Evolutionary conservation across 2,113 vertebrate species (phyloP).

Genomic region (Cephalophus harveyi): DNA sequence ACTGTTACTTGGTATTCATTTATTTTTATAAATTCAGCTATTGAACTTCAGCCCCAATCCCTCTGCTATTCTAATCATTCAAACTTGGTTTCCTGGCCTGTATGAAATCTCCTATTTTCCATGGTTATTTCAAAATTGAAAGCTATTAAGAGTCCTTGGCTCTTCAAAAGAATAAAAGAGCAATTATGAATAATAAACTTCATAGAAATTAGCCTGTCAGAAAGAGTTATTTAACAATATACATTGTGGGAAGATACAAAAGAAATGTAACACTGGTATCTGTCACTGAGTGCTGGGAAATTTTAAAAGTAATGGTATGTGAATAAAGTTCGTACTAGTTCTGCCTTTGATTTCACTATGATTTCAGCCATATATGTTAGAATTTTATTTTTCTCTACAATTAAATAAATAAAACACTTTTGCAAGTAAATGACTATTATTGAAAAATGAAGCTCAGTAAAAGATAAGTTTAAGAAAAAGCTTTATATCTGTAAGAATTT

Average conservation of each 20-base stretch:
- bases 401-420: background rate
- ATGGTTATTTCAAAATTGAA: constrained; percentile 51
- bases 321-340: constrained; percentile 13
- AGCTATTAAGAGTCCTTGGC: constrained; percentile 63
- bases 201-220: constrained; percentile 60
- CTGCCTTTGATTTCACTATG: background rate
- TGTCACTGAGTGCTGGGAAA: constrained; percentile 19
- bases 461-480: constrained; percentile 5
- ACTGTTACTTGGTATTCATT: background rate
- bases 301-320: background rate
- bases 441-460: background rate
- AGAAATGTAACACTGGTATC: constrained; percentile 40
- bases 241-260: constrained; percentile 40
- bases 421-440: background rate
- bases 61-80: constrained; percentile 24
- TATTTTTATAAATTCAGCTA: constrained; percentile 38
- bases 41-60: background rate
- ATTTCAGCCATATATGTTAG: background rate
- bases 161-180: constrained; percentile 53
- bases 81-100: constrained; percentile 37
- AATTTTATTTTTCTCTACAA: constrained; percentile 16
- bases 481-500: background rate
- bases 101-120: constrained; percentile 46
- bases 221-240: constrained; percentile 59
- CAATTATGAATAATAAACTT: constrained; percentile 62